Evolutionary conservation across 2,113 vertebrate genomes (phyloP), one percentile per base, ranked within the genome.

Genomic region (Pycnonotus jocosus): DNA sequence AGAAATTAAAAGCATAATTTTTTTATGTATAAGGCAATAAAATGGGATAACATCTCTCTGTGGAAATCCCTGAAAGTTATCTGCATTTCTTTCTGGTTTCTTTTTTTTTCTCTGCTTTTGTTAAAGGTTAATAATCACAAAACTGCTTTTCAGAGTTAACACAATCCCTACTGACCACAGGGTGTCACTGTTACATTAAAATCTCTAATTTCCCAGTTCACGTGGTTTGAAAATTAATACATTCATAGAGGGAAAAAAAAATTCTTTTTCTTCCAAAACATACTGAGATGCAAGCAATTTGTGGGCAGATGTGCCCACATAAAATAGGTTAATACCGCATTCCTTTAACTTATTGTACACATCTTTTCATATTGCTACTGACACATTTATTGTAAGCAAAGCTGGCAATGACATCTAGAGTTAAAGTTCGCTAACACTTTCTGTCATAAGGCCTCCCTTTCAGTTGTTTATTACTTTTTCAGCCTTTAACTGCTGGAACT

Each of bases 111-210:
- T 65, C 22, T 22, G 4, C 20, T 77, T 45, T 62, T 85, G 30
- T 35, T 73, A 70, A 74, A 76, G 28, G 45, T 38, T 40, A 84
- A 54, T 2, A 6, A n/a, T 30, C 38, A 70, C 38, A 28, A 69
- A 92, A 56, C 14, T 28, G 17, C 19, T 82, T 74, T 68, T 42
- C 54, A 60, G 40, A 33, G 33, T 45, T 37, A 80, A 85, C 22
- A 14, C 18, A 76, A 82, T 86, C 64, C 54, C 42, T 51, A 85
- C 8, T 57, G 48, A 83, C 97, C 98, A 98, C 97, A 90, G 69
- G 98, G 96, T 97, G 98, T 97, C 98, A 96, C 95, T 94, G 74
- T 88, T 93, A 95, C 78, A 93, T 90, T 82, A 96, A 96, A 73
- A 88, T 31, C 66, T 35, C 11, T 24, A 54, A 73, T 74, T 69